Percentiles rank a stretch among this genome's conserved stretches.
Conservation (phyloP, 2,113 vertebrate genomes). For the Nestor notabilis region DNA sequence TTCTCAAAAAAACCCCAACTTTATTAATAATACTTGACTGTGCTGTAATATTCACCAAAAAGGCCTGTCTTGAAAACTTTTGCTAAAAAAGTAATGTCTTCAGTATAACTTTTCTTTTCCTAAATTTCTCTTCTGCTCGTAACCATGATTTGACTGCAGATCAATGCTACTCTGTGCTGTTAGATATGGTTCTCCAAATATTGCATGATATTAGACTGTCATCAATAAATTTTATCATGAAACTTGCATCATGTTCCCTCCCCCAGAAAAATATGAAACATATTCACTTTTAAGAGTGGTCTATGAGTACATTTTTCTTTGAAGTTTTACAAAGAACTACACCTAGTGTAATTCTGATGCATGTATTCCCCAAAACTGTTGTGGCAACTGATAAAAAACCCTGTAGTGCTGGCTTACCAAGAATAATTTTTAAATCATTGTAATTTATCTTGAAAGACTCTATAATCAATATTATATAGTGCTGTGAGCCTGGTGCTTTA, state of each 20-base stretch:
- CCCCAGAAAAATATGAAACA: neutral
- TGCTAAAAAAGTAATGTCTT: neutral
- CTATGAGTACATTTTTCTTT: neutral
- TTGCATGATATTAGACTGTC: neutral
- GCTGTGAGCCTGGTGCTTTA: conserved; percentile 27
- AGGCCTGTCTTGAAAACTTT: neutral
- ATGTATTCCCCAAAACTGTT: neutral
- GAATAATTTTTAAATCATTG: conserved; percentile 12
- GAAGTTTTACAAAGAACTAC: neutral
- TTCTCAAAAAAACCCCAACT: neutral
- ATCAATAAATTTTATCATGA: neutral
- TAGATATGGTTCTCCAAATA: neutral
- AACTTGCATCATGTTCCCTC: neutral
- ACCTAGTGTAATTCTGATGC: neutral
- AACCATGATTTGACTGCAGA: neutral
- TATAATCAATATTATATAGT: conserved; percentile 7
- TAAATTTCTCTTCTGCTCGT: neutral
- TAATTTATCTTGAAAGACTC: conserved; percentile 41
- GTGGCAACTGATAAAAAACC: neutral
- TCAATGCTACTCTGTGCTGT: neutral
- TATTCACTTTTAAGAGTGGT: neutral
- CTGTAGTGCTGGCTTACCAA: neutral
- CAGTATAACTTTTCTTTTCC: neutral
- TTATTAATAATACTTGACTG: neutral
- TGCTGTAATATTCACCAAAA: neutral